Conservation (phyloP, 2,113 vertebrate genomes). For the Dipodomys ordii region DNA sequence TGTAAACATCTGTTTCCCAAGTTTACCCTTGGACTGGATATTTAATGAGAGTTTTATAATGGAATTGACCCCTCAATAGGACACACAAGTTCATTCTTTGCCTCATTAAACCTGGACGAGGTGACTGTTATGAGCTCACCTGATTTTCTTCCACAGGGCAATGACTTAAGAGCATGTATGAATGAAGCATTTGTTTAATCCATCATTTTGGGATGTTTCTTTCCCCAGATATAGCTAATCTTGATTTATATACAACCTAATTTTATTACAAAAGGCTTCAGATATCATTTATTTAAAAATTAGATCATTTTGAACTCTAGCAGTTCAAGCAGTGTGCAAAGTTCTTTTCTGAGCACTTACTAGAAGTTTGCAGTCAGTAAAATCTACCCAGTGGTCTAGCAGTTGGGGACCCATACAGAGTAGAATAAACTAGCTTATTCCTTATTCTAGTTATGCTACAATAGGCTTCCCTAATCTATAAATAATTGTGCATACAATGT, state of each 20-base stretch:
- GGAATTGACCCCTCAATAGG: slow-evolving; percentile 72
- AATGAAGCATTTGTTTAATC: slow-evolving; percentile 67
- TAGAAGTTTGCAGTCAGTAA: neutral
- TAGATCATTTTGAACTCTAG: neutral
- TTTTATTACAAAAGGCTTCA: slow-evolving; percentile 38
- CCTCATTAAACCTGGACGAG: slow-evolving; percentile 76
- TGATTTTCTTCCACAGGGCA: slow-evolving; percentile 57
- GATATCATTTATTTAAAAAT: neutral
- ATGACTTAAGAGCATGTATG: slow-evolving; percentile 63
- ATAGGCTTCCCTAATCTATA: no score
- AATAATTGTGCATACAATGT: no score
- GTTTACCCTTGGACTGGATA: slow-evolving; percentile 73
- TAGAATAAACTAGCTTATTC: neutral
- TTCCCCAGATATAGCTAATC: slow-evolving; percentile 61
- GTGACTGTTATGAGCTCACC: slow-evolving; percentile 32
- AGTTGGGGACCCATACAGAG: no score
- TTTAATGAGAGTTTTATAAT: slow-evolving; percentile 74
- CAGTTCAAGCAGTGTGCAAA: neutral
- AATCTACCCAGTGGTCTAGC: neutral
- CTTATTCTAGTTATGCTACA: neutral
- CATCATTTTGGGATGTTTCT: slow-evolving; percentile 65
- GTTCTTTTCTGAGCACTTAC: neutral
- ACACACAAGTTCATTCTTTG: slow-evolving; percentile 61
- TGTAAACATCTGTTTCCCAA: slow-evolving; percentile 52
- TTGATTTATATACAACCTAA: slow-evolving; percentile 48